Conservation (phyloP, 2,797 vertebrate species). For the Coreius guichenoti region DNA sequence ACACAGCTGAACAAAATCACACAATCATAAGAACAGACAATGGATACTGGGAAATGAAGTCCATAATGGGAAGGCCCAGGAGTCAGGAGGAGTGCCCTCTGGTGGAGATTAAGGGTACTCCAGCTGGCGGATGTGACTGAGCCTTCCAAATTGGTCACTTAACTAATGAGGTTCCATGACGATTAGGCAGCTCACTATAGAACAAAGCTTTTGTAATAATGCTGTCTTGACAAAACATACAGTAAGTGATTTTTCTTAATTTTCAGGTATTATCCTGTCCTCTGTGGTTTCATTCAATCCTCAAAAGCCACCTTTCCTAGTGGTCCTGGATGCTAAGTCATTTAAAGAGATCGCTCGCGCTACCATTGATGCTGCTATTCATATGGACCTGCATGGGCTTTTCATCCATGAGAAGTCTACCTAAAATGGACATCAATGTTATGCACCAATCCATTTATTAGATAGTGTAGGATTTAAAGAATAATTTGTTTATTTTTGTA, state of each 20-base stretch:
- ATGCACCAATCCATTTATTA: neutral
- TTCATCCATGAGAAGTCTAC: constrained; percentile 78
- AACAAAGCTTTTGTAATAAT: neutral
- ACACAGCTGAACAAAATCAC: neutral
- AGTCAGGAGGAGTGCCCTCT: neutral
- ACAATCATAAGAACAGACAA: too few relatives aligned
- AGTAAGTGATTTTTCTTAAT: neutral
- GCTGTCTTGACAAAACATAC: neutral
- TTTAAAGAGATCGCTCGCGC: constrained; percentile 87
- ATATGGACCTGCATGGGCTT: constrained; percentile 89
- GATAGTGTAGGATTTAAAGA: neutral
- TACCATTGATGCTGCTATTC: constrained; percentile 76
- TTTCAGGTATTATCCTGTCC: constrained; percentile 86
- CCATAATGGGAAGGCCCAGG: neutral
- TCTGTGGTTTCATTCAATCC: constrained; percentile 83
- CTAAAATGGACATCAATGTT: neutral
- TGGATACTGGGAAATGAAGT: neutral
- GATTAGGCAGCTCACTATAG: neutral
- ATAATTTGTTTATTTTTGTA: neutral
- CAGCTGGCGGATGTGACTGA: neutral
- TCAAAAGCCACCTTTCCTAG: constrained; percentile 81
- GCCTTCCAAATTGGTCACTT: neutral
- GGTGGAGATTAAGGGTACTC: neutral
- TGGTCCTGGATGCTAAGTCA: constrained; percentile 87
- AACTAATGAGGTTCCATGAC: neutral